These are phyloP conservation scores for Lasius fuliginosus DNA, from an alignment of 2,888 invertebrate genomes.

Conservation along the genomic window DNA sequence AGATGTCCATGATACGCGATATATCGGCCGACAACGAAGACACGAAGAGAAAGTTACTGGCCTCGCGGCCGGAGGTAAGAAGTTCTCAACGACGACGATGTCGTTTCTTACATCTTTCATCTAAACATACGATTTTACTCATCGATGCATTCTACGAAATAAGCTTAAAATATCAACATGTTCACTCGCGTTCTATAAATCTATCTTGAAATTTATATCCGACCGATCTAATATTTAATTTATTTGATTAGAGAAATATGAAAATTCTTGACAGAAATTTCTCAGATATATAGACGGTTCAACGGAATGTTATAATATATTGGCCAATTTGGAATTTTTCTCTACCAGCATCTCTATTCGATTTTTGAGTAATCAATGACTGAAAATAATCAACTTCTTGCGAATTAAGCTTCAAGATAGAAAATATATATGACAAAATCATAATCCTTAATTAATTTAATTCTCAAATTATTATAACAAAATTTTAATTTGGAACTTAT, in stretches of 20 bases:
- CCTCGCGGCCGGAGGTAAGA: slow-evolving; percentile 74
- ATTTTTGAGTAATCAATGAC: background rate
- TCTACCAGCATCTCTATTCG: background rate
- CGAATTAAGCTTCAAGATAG: background rate
- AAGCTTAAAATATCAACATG: background rate
- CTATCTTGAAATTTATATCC: background rate
- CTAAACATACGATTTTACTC: slow-evolving; percentile 2
- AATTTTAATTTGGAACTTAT: background rate
- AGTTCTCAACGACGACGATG: slow-evolving; percentile 75
- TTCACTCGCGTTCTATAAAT: background rate
- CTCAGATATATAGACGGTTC: background rate
- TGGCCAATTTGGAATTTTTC: background rate
- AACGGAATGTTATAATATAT: background rate
- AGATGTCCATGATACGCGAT: slow-evolving; percentile 68
- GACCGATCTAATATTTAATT: background rate
- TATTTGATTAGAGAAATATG: background rate
- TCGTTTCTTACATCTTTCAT: slow-evolving; percentile 4
- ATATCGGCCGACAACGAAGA: slow-evolving; percentile 78
- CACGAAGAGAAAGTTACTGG: slow-evolving; percentile 83
- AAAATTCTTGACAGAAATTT: background rate
- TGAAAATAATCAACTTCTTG: background rate
- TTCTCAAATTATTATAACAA: background rate
- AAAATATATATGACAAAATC: background rate
- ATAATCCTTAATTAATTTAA: background rate
- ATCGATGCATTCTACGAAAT: background rate